phyloP scores from a whole-genome alignment of 2,113 vertebrate species.

The Strix aluco region DNA sequence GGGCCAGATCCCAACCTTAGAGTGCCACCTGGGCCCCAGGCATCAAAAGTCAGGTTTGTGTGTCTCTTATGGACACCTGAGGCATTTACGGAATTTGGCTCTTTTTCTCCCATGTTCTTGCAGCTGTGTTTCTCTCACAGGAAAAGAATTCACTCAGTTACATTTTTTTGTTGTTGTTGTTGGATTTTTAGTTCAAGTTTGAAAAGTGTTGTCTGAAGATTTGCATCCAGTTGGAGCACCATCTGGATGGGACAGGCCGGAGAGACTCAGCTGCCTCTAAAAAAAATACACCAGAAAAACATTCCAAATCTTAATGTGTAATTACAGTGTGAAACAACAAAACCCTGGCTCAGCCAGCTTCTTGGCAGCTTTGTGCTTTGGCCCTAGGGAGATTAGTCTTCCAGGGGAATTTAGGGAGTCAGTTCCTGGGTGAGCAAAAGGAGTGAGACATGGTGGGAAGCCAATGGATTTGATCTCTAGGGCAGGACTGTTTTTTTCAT shows the following conservation, averaged over 20 bases:
- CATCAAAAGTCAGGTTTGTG: not conserved
- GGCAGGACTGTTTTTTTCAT: not conserved
- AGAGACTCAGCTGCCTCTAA: not conserved
- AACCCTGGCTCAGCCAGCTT: not conserved
- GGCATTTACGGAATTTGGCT: not conserved
- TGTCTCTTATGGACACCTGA: not conserved
- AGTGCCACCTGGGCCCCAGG: not conserved
- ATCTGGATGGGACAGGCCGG: slow-evolving; percentile 44
- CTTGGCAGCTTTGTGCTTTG: slow-evolving; percentile 24
- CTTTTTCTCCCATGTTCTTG: not conserved
- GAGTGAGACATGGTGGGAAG: not conserved
- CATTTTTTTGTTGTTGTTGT: not conserved
- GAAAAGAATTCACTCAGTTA: not conserved
- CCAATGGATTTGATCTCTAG: slow-evolving; percentile 19
- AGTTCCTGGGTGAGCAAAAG: not conserved
- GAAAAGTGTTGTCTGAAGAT: slow-evolving; percentile 21
- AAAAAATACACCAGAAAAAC: not conserved
- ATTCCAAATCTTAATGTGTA: slow-evolving; percentile 41
- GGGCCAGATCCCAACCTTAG: not conserved
- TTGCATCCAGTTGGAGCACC: slow-evolving; percentile 38
- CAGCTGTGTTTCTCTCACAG: not conserved
- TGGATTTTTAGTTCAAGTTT: not conserved
- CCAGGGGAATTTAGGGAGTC: not conserved
- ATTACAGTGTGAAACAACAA: slow-evolving; percentile 56
- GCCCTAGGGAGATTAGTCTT: not conserved